Evolutionary conservation across 2,888 invertebrate species (phyloP), one percentile per base, ranked within the genome.

Genomic region (Pharmacophagus antenor): DNA sequence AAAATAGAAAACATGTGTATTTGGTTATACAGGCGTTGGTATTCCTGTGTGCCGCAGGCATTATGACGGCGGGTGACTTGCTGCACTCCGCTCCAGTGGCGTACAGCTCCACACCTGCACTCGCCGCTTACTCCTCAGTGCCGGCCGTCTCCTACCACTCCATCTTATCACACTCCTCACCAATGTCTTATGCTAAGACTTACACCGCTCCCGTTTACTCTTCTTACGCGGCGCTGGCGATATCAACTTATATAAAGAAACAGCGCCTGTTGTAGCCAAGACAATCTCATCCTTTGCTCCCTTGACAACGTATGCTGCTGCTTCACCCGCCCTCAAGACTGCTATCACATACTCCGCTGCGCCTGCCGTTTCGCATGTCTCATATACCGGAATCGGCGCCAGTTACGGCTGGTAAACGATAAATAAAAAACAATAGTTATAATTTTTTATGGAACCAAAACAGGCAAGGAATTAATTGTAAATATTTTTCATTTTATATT

Each of bases 291-390:
- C 66, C 25, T 63, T 73, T 67, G 74, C 70, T 21, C 85, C 84
- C 62, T 92, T 92, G 18, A 88, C 92, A 56, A 60, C 65, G n/a
- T 65, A 66, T 48, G 51, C 63, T 21, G 62, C 69, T 47, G 69
- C 68, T 44, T 83, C 91, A 55, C 85, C 89, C 49, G 84, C 84
- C 63, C 92, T 92, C 15, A 59, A 59, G 12, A 92, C 94, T 53
- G 91, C 92, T 69, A 91, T 92, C 61, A 84, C 85, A 65, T 94
- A 93, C 79, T 87, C 88, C 59, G 93, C 93, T 56, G 84, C 91
- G 52, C 93, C 76, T 23, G 66, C 70, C 2, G 21, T 64, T 17
- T 68, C 68, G 3, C 66, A 67, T 48, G 69, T 65, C 12, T 48
- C 65, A 12, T 63, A 63, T 31, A 57, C 57, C 31, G 65, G 62